Evolutionary conservation across 2,113 vertebrate genomes (phyloP), one percentile per base, ranked within the genome.

Genomic region (Corythornis madagascariensis): DNA sequence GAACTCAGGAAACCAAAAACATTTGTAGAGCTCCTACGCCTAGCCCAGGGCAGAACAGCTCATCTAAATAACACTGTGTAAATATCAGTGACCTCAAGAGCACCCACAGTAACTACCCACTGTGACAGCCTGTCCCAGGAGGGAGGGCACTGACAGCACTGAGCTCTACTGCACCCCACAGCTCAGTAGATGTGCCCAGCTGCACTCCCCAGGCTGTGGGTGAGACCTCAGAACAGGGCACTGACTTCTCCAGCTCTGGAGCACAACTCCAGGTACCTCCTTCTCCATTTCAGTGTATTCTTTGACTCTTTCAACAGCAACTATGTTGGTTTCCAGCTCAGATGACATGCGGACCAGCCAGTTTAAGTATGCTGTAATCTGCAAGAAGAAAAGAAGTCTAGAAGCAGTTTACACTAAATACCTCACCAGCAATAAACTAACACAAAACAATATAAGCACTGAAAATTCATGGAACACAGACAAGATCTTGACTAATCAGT

Each of bases 281-380:
- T 99, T 99, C 92, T 98, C 97, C 1, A 98, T 99, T 55, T 99
- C 98, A 3, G 96, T 79, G 6, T 99, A 99, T 71, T 99, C 98
- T 40, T 99, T 98, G 40, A 99, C 98, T 93, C 96, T 98, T 96
- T 99, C 99, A 92, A 99, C 99, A 3, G 99, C 99, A 53, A 99
- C 99, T 0, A 99, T 98, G 97, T 99, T 99, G 65, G 99, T 99
- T 94, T 99, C 99, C 96, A 99, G 90, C 50, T 99, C 99, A 0
- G 98, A 99, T 0, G 99, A 99, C 99, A 99, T 99, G 72, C 99
- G 98, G 25, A 99, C 99, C 63, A 99, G 97, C 99, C 99, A 99
- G 90, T 98, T 99, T 81, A 99, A 95, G 88, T 99, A 99, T 0
- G 98, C 71, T 5, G 99, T 99, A 48, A 99, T 93, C 99, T 99